Evolutionary conservation across 2,797 vertebrate genomes (phyloP), one percentile per base, ranked within the genome.

Genomic region (Rhinichthys osculus): DNA sequence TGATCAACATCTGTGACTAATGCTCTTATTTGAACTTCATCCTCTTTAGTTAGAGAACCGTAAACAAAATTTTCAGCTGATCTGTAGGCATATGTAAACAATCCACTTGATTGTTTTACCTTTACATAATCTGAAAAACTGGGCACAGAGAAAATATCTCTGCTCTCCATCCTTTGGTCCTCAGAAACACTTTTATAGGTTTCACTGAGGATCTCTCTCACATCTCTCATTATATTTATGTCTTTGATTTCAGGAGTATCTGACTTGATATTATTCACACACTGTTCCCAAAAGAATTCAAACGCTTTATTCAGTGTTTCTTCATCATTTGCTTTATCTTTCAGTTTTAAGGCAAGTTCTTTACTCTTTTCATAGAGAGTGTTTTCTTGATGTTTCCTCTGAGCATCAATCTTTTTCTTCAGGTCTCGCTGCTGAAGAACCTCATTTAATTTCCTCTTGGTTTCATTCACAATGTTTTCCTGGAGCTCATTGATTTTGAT

Each of bases 81-180:
- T 16, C 42, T 73, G 8, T 0, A 1, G 66, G 0, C 17, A 4
- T 21, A 0, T 38, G 1, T 2, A 0, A 5, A 11, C 1, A 38
- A 5, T 23, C 10, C 1, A 3, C 11, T 79, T 40, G 54, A 64
- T 42, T 64, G 13, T 38, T 79, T 79, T 2, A 79, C 5, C 0
- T 47, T n/a, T 64, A 66, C 62, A 54, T 85, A 90, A 0, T 38
- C 0, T 6, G 42, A 71, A 82, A 38, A 83, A 69, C 73, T 62
- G 42, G 30, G 16, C n/a, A 77, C 13, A 30, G 4, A 13, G 4
- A 54, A 78, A 35, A 87, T 71, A 40, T 78, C 21, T 1, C 4
- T 62, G 33, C 19, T 57, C 17, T 27, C 0, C 40, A 4, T 74
- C 44, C 10, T 0, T 0, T 21, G 4, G n/a, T 52, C 11, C 0